Evolutionary conservation across 2,888 invertebrate species (phyloP), one percentile per base, ranked within the genome.

Genomic region (Dyspetes luteomarginatus): DNA sequence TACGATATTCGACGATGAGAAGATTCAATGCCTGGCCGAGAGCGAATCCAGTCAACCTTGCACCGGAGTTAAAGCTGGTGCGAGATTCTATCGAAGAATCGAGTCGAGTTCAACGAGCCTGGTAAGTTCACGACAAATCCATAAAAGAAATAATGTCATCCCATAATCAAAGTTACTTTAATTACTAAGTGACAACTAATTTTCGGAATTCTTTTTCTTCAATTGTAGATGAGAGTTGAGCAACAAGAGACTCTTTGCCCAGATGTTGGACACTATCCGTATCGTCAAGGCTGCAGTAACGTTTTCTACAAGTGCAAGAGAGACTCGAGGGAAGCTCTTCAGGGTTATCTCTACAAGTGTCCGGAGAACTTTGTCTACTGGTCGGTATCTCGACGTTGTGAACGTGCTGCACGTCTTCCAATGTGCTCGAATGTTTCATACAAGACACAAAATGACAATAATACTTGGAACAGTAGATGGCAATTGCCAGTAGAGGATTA

Each of bases 331-430:
- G 89, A 91, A 36, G 93, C 92, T 68, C 90, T 96, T 84, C 93
- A 95, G 90, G 97, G 96, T 15, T 94, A 94, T 86, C 93, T 97
- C 12, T 95, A 95, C 90, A 95, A 95, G 87, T 97, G 97, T 92
- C 97, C 97, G 0, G 93, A 94, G 86, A 95, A 95, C 52, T 96
- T 94, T 86, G 93, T 95, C 3, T 97, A 95, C 89, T 97, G 96
- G 96, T 94, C 95, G 52, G 94, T 96, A 2, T 97, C 96, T 85
- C 94, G 95, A 91, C 93, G 95, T 88, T 97, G 97, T 89, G 97
- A 97, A 92, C 93, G 94, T 52, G 92, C 93, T 0, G 92, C 93
- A 55, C 94, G 94, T 88, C 91, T 96, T 64, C 93, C 93, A 72
- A 94, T 94, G 88, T 97, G 97, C 84, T 84, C 83, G 1, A 77